These are phyloP conservation scores for Julus scanicus DNA, from an alignment of 2,888 invertebrate species.

Conservation along the genomic window DNA sequence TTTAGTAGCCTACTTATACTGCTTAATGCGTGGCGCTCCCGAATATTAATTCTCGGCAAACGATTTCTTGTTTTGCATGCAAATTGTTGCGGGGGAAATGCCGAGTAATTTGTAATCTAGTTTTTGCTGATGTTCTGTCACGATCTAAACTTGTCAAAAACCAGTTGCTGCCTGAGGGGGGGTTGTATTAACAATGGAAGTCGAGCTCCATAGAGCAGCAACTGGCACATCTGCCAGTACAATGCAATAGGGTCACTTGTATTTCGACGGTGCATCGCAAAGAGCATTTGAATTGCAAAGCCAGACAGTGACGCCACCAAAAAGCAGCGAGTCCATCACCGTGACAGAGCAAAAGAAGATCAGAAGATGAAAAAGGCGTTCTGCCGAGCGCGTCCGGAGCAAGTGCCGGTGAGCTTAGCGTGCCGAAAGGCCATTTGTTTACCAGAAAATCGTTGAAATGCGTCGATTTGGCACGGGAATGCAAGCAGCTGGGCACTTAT, in stretches of 20 bases:
- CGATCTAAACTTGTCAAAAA: not conserved
- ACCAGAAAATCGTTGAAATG: conserved; percentile 39
- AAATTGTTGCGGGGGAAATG: conserved; percentile 9
- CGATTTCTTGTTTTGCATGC: not conserved
- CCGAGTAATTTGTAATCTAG: not conserved
- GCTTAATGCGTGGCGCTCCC: not conserved
- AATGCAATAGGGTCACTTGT: conserved; percentile 9
- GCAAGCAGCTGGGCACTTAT: conserved; percentile 17
- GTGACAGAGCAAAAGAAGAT: not conserved
- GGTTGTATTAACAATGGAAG: not conserved
- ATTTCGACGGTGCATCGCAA: not conserved
- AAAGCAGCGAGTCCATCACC: not conserved
- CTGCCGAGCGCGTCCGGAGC: not conserved
- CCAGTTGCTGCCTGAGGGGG: conserved; percentile 4
- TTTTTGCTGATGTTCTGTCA: conserved; percentile 28
- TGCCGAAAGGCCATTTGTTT: not conserved
- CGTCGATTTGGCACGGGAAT: not conserved
- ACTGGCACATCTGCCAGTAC: not conserved
- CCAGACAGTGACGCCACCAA: not conserved
- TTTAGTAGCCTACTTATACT: not conserved
- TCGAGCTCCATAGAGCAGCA: not conserved
- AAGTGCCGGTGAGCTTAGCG: not conserved
- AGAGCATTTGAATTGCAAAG: not conserved
- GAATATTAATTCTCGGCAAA: not conserved
- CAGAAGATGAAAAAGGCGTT: not conserved